Evolutionary conservation across 2,797 vertebrate species (phyloP).

Genomic region (Liasis olivaceus): DNA sequence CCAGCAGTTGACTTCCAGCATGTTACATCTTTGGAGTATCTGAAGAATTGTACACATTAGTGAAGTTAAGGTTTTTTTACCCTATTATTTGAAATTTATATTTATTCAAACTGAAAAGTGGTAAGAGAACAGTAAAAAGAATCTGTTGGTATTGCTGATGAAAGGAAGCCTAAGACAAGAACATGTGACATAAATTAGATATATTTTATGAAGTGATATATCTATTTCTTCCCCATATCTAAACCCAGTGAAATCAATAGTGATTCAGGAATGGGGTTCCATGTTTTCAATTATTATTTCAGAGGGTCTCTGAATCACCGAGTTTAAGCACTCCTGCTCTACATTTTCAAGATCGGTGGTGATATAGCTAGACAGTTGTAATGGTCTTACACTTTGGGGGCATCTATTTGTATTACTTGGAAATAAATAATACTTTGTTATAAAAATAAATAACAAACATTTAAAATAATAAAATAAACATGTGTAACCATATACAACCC

Average conservation of each 20-base stretch:
- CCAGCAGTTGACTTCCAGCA: background rate
- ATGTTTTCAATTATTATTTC: background rate
- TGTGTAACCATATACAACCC: too few species aligned
- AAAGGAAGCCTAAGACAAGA: background rate
- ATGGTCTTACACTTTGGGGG: background rate
- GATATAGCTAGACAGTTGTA: background rate
- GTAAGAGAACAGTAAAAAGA: background rate
- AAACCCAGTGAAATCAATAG: background rate
- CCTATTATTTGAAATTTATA: background rate
- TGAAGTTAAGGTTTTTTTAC: background rate
- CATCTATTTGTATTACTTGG: background rate
- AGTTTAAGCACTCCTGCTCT: background rate
- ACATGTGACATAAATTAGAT: background rate
- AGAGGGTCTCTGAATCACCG: background rate
- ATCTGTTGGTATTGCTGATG: background rate
- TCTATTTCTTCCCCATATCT: background rate
- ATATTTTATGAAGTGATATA: background rate
- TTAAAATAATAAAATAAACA: too few species aligned
- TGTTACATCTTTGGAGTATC: background rate
- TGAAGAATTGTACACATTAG: background rate
- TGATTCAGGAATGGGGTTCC: background rate
- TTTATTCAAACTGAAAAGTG: background rate
- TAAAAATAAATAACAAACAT: background rate
- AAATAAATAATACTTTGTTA: background rate
- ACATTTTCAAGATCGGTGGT: background rate